Conservation (phyloP, 1,140 invertebrate species). For the Neotoxoptera formosana region DNA sequence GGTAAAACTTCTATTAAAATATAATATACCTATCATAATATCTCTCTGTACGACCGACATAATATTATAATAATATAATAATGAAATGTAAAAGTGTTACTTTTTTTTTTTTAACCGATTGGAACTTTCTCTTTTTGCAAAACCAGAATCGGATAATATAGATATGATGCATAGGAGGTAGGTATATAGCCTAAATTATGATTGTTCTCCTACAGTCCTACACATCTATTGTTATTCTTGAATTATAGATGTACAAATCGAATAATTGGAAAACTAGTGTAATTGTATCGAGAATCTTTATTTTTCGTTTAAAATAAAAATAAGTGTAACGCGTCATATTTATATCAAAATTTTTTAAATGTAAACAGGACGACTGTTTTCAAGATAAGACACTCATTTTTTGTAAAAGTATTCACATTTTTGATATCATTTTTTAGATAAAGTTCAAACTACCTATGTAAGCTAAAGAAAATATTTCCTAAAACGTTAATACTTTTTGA, state of each 20-base stretch:
- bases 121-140: conserved; percentile 9
- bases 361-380: neutral
- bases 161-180: neutral
- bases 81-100: neutral
- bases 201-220: neutral
- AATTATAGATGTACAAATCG: neutral
- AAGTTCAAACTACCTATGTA: neutral
- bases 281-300: neutral
- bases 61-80: neutral
- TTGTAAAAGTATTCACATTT: neutral
- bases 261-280: neutral
- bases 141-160: neutral
- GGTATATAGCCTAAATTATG: neutral
- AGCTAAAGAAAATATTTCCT: neutral
- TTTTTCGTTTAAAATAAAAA: neutral
- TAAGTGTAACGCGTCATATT: neutral
- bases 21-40: too few relatives aligned
- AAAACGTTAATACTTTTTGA: neutral
- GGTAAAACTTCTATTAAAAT: conserved; percentile 64
- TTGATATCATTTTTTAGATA: neutral
- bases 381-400: neutral
- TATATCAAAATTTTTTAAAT: neutral
- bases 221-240: neutral
- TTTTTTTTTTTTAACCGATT: neutral
- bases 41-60: neutral